Conservation (phyloP, 2,797 vertebrate genomes). For the Hylomyscus alleni region DNA sequence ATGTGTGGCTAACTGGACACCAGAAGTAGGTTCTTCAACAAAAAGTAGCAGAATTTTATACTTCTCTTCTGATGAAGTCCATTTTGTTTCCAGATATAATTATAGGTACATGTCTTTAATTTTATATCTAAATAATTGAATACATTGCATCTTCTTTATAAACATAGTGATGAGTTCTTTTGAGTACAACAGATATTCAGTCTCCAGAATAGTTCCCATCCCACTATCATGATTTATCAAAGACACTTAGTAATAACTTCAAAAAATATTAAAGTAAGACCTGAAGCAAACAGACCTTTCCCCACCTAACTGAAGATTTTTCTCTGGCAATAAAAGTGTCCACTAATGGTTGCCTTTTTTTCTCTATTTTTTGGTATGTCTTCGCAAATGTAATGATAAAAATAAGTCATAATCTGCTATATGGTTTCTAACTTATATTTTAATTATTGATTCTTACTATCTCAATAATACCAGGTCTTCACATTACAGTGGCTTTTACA, state of each 20-base stretch:
- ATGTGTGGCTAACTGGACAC: background rate
- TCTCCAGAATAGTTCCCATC: conserved; percentile 50
- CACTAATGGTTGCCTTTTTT: background rate
- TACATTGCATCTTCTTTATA: conserved; percentile 66
- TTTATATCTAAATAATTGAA: conserved; percentile 61
- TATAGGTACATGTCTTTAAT: conserved; percentile 56
- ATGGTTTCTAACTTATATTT: conserved; percentile 30
- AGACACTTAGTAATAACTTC: conserved; percentile 68
- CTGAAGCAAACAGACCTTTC: background rate
- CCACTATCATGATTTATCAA: conserved; percentile 67
- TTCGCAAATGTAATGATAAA: no score
- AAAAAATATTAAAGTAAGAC: conserved; percentile 80
- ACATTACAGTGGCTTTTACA: background rate
- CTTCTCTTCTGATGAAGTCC: conserved; percentile 44
- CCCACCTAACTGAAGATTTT: conserved; percentile 19
- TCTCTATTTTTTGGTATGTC: background rate
- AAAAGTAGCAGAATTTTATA: background rate
- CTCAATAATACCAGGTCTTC: background rate
- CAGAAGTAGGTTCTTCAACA: conserved; percentile 46
- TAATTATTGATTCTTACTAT: background rate
- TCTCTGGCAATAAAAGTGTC: conserved; percentile 10
- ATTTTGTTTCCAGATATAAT: conserved; percentile 63
- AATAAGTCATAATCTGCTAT: background rate
- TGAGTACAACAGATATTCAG: conserved; percentile 67
- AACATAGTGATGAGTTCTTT: conserved; percentile 64